phyloP scores from a whole-genome alignment of 1,140 invertebrate species.

The Adoxophyes honmai region DNA sequence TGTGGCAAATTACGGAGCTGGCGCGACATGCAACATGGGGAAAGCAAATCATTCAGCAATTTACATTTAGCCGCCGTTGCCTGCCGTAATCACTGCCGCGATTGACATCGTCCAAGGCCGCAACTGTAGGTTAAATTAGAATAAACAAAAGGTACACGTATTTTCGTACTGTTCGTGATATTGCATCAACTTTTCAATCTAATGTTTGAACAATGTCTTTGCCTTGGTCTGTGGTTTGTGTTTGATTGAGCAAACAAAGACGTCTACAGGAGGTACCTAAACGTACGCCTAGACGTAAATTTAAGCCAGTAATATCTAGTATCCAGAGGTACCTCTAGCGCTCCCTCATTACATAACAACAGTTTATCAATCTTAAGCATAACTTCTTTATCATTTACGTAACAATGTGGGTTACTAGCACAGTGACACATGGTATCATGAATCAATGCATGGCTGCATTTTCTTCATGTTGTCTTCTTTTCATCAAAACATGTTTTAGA shows the following conservation, averaged over 20 bases:
- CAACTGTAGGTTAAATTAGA: conserved; percentile 1
- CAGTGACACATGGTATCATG: neutral
- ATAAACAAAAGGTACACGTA: conserved; percentile 6
- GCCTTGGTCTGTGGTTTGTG: too few relatives aligned
- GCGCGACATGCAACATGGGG: conserved; percentile 36
- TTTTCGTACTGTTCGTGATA: too few relatives aligned
- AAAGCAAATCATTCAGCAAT: conserved; percentile 33
- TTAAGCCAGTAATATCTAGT: too few relatives aligned
- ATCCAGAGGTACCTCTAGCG: too few relatives aligned
- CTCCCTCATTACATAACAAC: neutral
- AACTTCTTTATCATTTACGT: neutral
- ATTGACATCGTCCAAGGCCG: neutral
- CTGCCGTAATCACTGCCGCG: conserved; percentile 12
- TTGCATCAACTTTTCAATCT: too few relatives aligned
- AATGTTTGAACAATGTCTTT: too few relatives aligned
- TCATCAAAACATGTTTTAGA: too few relatives aligned
- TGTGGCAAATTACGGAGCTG: conserved; percentile 41
- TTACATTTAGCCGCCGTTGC: conserved; percentile 18
- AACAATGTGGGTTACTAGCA: neutral
- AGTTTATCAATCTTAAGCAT: neutral
- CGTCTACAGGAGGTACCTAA: too few relatives aligned
- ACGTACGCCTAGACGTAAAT: too few relatives aligned
- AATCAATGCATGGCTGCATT: too few relatives aligned
- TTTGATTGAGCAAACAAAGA: too few relatives aligned
- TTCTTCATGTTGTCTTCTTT: too few relatives aligned